Evolutionary conservation across 2,797 vertebrate genomes (phyloP).

Genomic region (Lepus townsendii): DNA sequence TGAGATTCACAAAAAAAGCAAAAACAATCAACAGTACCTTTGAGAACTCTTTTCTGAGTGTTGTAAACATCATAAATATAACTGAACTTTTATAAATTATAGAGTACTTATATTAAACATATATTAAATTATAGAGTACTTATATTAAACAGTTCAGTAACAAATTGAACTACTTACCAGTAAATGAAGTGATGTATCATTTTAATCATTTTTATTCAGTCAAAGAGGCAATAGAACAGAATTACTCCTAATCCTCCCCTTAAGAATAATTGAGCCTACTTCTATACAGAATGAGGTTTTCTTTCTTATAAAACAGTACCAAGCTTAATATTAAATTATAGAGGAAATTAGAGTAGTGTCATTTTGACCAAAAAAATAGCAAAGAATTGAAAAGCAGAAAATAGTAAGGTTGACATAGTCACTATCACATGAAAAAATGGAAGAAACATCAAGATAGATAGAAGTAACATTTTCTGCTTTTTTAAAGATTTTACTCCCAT

Average conservation of each 20-base stretch:
- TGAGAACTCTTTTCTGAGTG: background rate
- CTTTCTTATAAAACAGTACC: background rate
- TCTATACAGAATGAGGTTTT: background rate
- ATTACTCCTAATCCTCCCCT: background rate
- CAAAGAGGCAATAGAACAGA: background rate
- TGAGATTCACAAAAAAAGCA: background rate
- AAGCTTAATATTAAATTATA: conserved; percentile 14
- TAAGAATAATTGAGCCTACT: background rate
- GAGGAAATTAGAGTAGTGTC: background rate
- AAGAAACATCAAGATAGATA: background rate
- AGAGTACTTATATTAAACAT: background rate
- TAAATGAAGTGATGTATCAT: background rate
- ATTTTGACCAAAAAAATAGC: background rate
- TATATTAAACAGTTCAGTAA: background rate
- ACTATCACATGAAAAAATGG: background rate
- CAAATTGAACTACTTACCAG: background rate
- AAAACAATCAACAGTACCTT: background rate
- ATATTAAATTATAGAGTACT: background rate
- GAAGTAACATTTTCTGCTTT: background rate
- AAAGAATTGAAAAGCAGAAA: background rate
- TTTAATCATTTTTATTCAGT: conserved; percentile 38
- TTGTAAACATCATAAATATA: conserved; percentile 20
- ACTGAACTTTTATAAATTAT: background rate
- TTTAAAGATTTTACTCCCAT: background rate
- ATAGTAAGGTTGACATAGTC: background rate